A percentile compares a stretch with the other conserved stretches of the same genome.
Evolutionary conservation across 2,113 vertebrate genomes (phyloP).

Genomic region (Nyctibius bracteatus): DNA sequence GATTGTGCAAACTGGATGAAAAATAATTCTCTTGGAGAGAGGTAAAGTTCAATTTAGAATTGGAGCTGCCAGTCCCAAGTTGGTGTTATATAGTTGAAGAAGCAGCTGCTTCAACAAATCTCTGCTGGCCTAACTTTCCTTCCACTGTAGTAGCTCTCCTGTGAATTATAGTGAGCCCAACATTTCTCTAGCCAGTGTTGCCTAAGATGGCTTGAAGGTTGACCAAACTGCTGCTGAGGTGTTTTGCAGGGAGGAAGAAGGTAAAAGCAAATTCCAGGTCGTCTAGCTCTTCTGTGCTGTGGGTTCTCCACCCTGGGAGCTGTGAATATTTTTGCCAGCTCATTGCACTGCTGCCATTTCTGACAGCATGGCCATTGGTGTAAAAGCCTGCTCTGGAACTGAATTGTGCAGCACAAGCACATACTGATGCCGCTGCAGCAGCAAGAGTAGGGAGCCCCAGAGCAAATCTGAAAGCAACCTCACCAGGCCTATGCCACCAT

Average conservation of each 20-base stretch:
- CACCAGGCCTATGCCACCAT: neutral
- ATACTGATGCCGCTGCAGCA: rapidly evolving
- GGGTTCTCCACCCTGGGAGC: neutral
- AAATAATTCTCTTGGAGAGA: neutral
- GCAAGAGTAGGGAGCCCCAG: neutral
- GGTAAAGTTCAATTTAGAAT: neutral
- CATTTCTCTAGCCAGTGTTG: neutral
- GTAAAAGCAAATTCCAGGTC: neutral
- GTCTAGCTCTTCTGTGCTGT: neutral
- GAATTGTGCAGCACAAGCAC: neutral
- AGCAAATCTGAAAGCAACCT: neutral
- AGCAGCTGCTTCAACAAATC: neutral
- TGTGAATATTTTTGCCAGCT: neutral
- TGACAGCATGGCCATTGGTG: rapidly evolving
- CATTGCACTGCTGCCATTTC: neutral
- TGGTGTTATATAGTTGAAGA: neutral
- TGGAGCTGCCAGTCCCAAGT: neutral
- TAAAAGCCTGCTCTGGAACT: neutral
- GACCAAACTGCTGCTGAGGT: neutral
- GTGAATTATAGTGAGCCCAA: neutral
- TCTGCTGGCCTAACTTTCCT: neutral
- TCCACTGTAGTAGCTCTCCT: neutral
- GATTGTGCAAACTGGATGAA: neutral
- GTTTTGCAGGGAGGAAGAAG: neutral
- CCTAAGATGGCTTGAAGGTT: neutral